Evolutionary conservation across 2,888 invertebrate genomes (phyloP), one percentile per base, ranked within the genome.

Genomic region (Phymatocera aterrima): DNA sequence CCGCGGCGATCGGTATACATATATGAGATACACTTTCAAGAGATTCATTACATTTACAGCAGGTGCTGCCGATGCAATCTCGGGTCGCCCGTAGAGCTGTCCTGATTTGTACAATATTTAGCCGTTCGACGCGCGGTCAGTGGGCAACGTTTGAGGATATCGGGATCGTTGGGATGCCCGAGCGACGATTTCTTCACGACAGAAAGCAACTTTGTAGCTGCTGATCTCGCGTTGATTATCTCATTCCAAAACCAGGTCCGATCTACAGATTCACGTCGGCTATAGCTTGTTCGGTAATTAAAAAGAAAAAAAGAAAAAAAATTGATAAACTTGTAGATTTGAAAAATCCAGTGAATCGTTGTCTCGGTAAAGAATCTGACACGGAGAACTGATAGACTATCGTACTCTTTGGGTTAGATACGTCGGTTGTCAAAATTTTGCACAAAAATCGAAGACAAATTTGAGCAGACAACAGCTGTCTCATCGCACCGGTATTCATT

Each of bases 1-100:
- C 61, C 34, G 61, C 61, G 34, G 15, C 37, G n/a, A 37, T 64
- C 31, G 60, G 60, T 61, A 34, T 64, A 64, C 28, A 21, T 46
- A 21, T 24, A 24, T 28, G 43, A 10, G 34, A 37, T 64, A 68
- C 5, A 68, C 21, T 12, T 43, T 21, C 18, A 21, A 72, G 6
- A 51, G 40, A 72, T 72, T 72, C 72, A 72, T 43, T 51, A 51
- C 72, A n/a, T 51, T 48, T 72, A 34, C 28, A 51, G 51, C 72
- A 72, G 72, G 72, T 72, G 72, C 21, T 72, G 15, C 12, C 72
- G 48, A 75, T 75, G 60, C 75, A 57, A 60, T 75, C 75, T 75
- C 24, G 37, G 34, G 24, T 21, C 37, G 18, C 75, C 75, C 57
- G 54, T 60, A 54, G 75, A 60, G 75, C 24, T 28, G 75, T 57